phyloP scores from a whole-genome alignment of 1,140 invertebrate genomes.

The Drosophila yakuba region DNA sequence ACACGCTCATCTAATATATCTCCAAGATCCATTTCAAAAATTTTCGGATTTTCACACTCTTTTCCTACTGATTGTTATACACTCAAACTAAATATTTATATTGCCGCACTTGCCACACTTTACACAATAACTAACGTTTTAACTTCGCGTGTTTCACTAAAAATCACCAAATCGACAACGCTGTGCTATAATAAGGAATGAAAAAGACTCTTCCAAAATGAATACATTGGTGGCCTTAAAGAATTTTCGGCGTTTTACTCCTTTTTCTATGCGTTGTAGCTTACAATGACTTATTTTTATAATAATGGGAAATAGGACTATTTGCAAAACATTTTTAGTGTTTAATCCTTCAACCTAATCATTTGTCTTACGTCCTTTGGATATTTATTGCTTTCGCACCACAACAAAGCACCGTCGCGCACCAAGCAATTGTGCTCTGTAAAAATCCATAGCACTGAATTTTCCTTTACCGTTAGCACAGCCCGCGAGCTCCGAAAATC shows the following conservation, averaged over 20 bases:
- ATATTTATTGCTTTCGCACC: slow-evolving; percentile 17
- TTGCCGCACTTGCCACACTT: slow-evolving; percentile 71
- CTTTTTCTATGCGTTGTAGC: neutral
- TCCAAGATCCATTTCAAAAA: slow-evolving; percentile 68
- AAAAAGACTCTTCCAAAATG: slow-evolving; percentile 57
- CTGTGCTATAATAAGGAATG: slow-evolving; percentile 37
- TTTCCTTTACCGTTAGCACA: slow-evolving; percentile 58
- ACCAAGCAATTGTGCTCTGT: neutral
- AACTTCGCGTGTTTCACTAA: slow-evolving; percentile 64
- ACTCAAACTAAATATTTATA: slow-evolving; percentile 73
- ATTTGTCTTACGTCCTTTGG: slow-evolving; percentile 5
- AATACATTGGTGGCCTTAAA: neutral
- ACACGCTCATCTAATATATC: slow-evolving; percentile 55
- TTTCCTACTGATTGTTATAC: slow-evolving; percentile 72
- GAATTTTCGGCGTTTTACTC: slow-evolving; percentile 1
- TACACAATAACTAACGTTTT: slow-evolving; percentile 76
- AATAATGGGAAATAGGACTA: slow-evolving; percentile 16
- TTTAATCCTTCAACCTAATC: neutral
- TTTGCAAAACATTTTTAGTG: neutral
- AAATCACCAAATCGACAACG: slow-evolving; percentile 55
- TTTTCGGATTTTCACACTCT: slow-evolving; percentile 30
- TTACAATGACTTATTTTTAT: neutral
- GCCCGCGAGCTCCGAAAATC: slow-evolving; percentile 62
- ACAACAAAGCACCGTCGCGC: slow-evolving; percentile 7
- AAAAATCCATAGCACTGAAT: slow-evolving; percentile 10